phyloP scores from a whole-genome alignment of 2,888 invertebrate species.

The Choreutis nemorana region DNA sequence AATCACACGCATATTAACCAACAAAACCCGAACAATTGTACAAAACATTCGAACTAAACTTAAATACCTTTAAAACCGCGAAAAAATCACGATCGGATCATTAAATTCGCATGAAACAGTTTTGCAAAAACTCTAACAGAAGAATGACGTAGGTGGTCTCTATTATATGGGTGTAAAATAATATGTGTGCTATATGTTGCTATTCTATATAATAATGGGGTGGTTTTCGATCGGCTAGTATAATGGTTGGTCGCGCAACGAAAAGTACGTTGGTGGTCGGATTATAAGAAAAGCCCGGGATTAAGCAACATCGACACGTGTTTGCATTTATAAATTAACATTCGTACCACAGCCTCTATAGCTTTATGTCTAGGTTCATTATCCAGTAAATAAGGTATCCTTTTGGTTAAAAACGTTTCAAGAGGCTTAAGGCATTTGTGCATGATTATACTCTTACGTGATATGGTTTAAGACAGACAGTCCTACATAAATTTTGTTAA shows the following conservation, averaged over 20 bases:
- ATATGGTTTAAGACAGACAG: slow-evolving; percentile 3
- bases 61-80: slow-evolving; percentile 35
- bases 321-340: too few species aligned
- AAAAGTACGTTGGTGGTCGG: slow-evolving; percentile 56
- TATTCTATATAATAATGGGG: slow-evolving; percentile 56
- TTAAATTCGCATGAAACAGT: slow-evolving; percentile 45
- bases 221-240: slow-evolving; percentile 45
- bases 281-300: slow-evolving; percentile 51
- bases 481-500: too few species aligned
- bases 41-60: slow-evolving; percentile 5
- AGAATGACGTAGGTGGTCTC: slow-evolving; percentile 51
- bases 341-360: too few species aligned
- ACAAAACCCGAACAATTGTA: slow-evolving; percentile 1
- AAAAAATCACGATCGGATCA: slow-evolving; percentile 58
- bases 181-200: slow-evolving; percentile 48
- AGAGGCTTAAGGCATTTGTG: slow-evolving; percentile 48
- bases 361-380: too few species aligned
- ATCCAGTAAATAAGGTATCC: too few species aligned
- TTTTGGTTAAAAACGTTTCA: too few species aligned
- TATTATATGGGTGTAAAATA: slow-evolving; percentile 53
- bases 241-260: slow-evolving; percentile 29
- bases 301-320: slow-evolving; percentile 60
- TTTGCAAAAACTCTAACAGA: slow-evolving; percentile 24
- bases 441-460: slow-evolving; percentile 28
- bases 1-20: too few species aligned